Evolutionary conservation across 1,140 invertebrate species (phyloP), one percentile per base, ranked within the genome.

Genomic region (Drosophila persimilis): DNA sequence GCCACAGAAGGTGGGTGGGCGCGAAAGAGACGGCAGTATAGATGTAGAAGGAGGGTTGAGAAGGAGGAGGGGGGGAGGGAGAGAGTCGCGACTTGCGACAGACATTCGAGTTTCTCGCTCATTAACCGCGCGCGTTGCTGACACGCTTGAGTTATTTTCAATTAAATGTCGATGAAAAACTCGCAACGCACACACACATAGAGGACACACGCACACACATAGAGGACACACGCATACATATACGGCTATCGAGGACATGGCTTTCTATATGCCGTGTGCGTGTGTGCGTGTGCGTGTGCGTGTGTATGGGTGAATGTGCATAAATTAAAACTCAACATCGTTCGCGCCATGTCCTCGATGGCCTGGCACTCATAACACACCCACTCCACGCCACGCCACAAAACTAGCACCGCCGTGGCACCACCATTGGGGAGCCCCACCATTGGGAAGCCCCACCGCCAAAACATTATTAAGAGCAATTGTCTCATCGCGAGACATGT

Each of bases 101-200:
- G 83, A 81, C 83, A 88, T 88, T 86, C 77, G 70, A 88, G 83
- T 86, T 86, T 86, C 83, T 86, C 83, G 83, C 83, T 86, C 83
- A 86, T 86, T 86, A 86, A 86, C 83, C 83, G 84, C 78, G 83
- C 67, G 78, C 83, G 81, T 88, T 81, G 81, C 83, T 86, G 81
- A 81, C 83, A 86, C 83, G 83, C 83, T 83, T 86, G 83, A 86
- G 83, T 86, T 86, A 86, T 88, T 86, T 86, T 86, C 83, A 86
- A 86, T 86, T 86, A 86, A 86, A 86, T 86, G 83, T 88, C 83
- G 78, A 88, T 86, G 83, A 88, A 86, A 86, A 86, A 81, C 67
- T 75, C 67, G 63, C 81, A 67, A 60, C 77, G 77, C 73, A 59
- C 59, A 52, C 52, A 60, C 59, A 45, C 26, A n/a, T n/a, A n/a